Conservation (phyloP, 2,888 invertebrate species). For the Orchestes rusci region DNA sequence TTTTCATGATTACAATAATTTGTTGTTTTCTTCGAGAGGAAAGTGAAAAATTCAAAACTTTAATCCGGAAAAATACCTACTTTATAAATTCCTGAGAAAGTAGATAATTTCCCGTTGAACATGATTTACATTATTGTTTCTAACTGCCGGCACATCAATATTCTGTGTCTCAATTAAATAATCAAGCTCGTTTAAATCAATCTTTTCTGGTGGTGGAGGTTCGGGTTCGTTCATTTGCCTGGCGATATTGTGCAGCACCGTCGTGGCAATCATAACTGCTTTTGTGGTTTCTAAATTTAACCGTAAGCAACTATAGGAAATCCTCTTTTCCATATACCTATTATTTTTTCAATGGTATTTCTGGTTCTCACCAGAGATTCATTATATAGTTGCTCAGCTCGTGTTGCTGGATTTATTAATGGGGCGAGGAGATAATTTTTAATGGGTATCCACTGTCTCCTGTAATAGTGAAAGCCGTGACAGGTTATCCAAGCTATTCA, state of each 20-base stretch:
- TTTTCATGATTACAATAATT: too few species aligned
- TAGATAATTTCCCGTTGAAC: background rate
- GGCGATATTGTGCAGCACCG: slow-evolving; percentile 15
- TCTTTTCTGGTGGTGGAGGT: slow-evolving; percentile 9
- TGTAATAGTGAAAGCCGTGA: background rate
- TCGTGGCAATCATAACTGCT: slow-evolving; percentile 12
- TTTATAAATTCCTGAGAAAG: background rate
- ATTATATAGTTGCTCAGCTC: slow-evolving; percentile 18
- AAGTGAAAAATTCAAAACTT: too few species aligned
- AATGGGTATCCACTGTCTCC: slow-evolving; percentile 28
- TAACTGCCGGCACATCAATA: background rate
- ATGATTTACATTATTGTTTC: background rate
- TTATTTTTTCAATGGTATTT: slow-evolving; percentile 20
- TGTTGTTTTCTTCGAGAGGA: too few species aligned
- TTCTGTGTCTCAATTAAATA: slow-evolving; percentile 10
- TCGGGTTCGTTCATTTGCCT: slow-evolving; percentile 9
- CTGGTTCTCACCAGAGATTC: slow-evolving; percentile 18
- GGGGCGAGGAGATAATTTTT: slow-evolving; percentile 21
- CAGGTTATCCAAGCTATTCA: background rate
- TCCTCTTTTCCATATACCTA: slow-evolving; percentile 27
- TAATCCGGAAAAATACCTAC: too few species aligned
- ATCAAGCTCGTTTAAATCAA: slow-evolving; percentile 12
- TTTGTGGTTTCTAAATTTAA: slow-evolving; percentile 9
- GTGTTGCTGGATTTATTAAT: slow-evolving; percentile 14
- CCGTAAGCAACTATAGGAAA: slow-evolving; percentile 25